Percentiles rank a stretch among this genome's conserved stretches.
Evolutionary conservation across 2,888 invertebrate species (phyloP).

Genomic region (Dromius quadrimaculatus): DNA sequence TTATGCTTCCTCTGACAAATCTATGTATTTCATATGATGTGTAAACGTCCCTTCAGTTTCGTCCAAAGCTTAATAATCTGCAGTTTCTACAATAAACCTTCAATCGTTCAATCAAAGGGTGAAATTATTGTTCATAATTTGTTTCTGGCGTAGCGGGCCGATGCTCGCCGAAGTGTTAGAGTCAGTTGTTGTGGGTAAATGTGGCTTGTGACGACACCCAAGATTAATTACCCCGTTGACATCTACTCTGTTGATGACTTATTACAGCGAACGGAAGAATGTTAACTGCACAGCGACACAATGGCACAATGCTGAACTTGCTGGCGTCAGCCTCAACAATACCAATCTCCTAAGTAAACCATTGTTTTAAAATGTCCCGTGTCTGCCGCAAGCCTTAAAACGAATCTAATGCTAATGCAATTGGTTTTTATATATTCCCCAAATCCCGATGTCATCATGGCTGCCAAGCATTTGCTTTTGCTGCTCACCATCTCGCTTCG

Average conservation of each 20-base stretch:
- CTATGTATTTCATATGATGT: too few relatives aligned
- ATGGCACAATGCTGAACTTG: conserved; percentile 57
- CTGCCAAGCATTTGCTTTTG: conserved; percentile 52
- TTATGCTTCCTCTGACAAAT: too few relatives aligned
- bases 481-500: conserved; percentile 35
- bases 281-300: conserved; percentile 59
- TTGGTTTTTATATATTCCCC: conserved; percentile 63
- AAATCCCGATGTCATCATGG: conserved; percentile 61
- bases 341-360: conserved; percentile 62
- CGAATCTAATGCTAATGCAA: conserved; percentile 63
- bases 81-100: too few relatives aligned
- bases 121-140: background rate
- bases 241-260: conserved; percentile 64
- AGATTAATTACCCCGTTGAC: conserved; percentile 65
- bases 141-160: background rate
- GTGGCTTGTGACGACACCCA: conserved; percentile 55
- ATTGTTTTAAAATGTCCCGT: conserved; percentile 62
- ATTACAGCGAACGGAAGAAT: conserved; percentile 61
- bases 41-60: too few relatives aligned
- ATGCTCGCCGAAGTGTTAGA: background rate
- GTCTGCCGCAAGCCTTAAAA: conserved; percentile 58
- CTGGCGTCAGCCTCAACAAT: conserved; percentile 44
- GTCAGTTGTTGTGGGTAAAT: background rate
- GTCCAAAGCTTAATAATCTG: too few relatives aligned
- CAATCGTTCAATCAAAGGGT: background rate